Conservation (phyloP, 64 coral and sea anemone genomes). For the Pocillopora damicornis region DNA sequence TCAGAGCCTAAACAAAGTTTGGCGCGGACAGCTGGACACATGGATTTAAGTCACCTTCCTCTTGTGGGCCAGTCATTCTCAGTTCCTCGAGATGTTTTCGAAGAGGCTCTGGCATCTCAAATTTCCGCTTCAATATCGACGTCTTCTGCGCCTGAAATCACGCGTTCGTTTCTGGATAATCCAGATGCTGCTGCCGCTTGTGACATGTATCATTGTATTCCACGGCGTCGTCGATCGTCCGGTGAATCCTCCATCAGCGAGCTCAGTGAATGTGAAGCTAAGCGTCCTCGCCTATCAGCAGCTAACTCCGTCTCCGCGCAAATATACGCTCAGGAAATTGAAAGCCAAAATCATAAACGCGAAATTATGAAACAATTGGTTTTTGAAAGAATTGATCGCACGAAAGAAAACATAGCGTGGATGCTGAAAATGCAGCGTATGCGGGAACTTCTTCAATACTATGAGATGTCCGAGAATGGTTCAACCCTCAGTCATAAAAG, state of each 20-base stretch:
- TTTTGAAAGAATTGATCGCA: neutral
- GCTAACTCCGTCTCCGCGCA: neutral
- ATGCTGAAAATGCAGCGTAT: neutral
- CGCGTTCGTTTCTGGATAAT: neutral
- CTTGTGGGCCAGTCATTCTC: neutral
- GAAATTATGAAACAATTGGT: neutral
- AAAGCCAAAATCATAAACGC: neutral
- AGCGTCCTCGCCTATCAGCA: neutral
- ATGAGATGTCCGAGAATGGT: neutral
- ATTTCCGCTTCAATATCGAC: neutral
- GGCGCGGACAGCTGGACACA: neutral
- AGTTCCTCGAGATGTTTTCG: conserved; percentile 2
- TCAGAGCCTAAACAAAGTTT: neutral
- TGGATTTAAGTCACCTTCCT: neutral
- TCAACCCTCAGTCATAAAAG: neutral
- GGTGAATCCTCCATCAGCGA: conserved; percentile 18
- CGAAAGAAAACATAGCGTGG: neutral
- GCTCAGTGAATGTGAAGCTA: conserved; percentile 3
- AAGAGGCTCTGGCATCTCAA: neutral
- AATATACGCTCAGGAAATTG: neutral
- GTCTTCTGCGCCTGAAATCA: neutral
- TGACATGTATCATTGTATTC: too few species aligned
- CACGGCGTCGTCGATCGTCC: neutral
- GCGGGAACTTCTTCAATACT: neutral
- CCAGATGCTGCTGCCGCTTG: too few species aligned